Percentiles rank a stretch among this genome's conserved stretches.
Evolutionary conservation across 2,888 invertebrate species (phyloP).

Genomic region (Cheilosia pagana): DNA sequence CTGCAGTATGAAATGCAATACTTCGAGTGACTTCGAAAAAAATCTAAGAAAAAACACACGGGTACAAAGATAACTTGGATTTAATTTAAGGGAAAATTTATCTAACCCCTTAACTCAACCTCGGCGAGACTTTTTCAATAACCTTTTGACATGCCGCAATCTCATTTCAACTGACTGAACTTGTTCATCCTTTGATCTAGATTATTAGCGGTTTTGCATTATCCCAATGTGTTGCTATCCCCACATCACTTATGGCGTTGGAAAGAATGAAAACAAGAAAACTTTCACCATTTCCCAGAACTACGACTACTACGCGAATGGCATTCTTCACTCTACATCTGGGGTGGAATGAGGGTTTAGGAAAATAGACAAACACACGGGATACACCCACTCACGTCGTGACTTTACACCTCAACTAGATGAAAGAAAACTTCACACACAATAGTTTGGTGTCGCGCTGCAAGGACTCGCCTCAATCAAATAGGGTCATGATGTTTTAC

Average conservation of each 20-base stretch:
- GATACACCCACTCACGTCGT: neutral
- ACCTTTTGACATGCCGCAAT: too few species aligned
- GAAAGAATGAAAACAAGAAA: neutral
- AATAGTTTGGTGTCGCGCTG: neutral
- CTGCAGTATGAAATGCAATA: too few species aligned
- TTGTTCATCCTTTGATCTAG: conserved; percentile 12
- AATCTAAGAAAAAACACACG: too few species aligned
- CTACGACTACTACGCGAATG: too few species aligned
- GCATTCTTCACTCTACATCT: too few species aligned
- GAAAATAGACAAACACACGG: neutral
- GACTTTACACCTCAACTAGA: neutral
- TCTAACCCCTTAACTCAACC: too few species aligned
- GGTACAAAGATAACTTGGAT: too few species aligned
- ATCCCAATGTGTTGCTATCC: neutral
- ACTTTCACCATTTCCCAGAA: neutral
- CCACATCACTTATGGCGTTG: neutral
- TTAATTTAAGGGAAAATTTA: too few species aligned
- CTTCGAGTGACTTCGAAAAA: too few species aligned
- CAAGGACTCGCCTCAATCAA: neutral
- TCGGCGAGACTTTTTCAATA: too few species aligned
- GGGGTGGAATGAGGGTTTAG: too few species aligned
- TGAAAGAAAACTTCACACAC: neutral
- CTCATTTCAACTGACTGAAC: conserved; percentile 1
- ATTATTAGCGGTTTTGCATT: conserved; percentile 21
- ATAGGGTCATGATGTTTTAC: neutral